Base-by-base conservation (phyloP, 2,113 vertebrate genomes). In the Martes martes region DNA sequence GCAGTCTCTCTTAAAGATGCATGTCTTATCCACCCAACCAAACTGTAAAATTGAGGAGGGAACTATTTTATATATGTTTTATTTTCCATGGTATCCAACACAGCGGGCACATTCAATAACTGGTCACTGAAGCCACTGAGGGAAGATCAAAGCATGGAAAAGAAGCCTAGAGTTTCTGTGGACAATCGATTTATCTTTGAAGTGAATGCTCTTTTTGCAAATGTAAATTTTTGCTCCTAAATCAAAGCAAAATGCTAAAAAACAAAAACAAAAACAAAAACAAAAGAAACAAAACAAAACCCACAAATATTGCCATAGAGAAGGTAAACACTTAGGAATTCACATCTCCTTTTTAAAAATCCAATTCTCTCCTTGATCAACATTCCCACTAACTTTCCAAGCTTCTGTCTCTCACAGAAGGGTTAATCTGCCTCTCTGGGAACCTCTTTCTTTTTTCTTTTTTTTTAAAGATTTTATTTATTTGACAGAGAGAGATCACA, bases 191-290 rank as follows among this genome's bases (percentile, higher is more conserved):
- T 69, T 95, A 82, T 86, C 82, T 94, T 86, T 93, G 74, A 98
- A 76, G 16, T 45, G 23, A 88, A 39, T 63, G 2, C 9, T 91
- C 52, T 82, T 65, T 93, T 84, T 79, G 26, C 21, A 52, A 95
- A 89, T 47, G 21, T 21, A 88, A 86, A 28, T 88, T 88, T 92
- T 85, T 78, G 26, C 85, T 93, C 52, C 39, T 85, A 4, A 93
- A 82, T 79, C 82, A 95, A 78, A 97, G 47, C 16, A 89, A 93
- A 96, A 89, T 63, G 47, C 52, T 28, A 28, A 93, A 91, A 94
- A 19, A 81, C 36, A 67, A 4, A 13, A 50, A 4, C 59, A 47
- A 69, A 39, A 26, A 86, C 18, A 45, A 15, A 26, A 81, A 4
- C 74, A 65, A 69, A 67, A 4, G 82, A 24, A n/a, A 81, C 4